These are phyloP conservation scores for Ditylenchus dipsaci DNA, from an alignment of 1,140 invertebrate species.

Conservation along the genomic window DNA sequence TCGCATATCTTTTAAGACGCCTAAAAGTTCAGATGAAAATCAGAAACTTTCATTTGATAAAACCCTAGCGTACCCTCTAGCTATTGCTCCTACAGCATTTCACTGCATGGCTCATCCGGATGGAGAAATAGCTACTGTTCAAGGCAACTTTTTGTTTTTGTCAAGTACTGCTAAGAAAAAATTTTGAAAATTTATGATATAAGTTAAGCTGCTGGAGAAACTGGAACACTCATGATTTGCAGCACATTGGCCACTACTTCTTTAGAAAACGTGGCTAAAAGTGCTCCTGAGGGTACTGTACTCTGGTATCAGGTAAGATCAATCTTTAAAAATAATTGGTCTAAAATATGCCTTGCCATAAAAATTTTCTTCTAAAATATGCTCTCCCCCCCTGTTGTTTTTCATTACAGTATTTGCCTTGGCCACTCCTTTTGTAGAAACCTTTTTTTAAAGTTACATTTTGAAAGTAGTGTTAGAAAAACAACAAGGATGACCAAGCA, in stretches of 20 bases:
- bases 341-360: no score
- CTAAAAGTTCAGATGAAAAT: background rate
- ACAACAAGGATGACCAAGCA: no score
- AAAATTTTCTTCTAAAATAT: no score
- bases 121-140: conserved; percentile 77
- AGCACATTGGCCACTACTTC: conserved; percentile 81
- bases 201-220: conserved; percentile 68
- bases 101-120: conserved; percentile 84
- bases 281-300: conserved; percentile 67
- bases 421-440: no score
- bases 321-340: no score
- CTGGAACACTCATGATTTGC: conserved; percentile 73
- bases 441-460: no score
- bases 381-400: no score
- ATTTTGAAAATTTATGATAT: background rate
- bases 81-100: conserved; percentile 85
- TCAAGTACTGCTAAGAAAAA: conserved; percentile 13
- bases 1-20: conserved; percentile 10
- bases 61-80: conserved; percentile 73
- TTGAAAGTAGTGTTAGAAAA: no score
- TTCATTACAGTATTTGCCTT: no score
- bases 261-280: conserved; percentile 77
- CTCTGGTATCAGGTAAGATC: conserved; percentile 56
- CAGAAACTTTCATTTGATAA: conserved; percentile 65
- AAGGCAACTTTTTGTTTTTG: conserved; percentile 64